These are phyloP conservation scores for Eubucco bourcierii DNA, from an alignment of 2,113 vertebrate species.

Conservation along the genomic window DNA sequence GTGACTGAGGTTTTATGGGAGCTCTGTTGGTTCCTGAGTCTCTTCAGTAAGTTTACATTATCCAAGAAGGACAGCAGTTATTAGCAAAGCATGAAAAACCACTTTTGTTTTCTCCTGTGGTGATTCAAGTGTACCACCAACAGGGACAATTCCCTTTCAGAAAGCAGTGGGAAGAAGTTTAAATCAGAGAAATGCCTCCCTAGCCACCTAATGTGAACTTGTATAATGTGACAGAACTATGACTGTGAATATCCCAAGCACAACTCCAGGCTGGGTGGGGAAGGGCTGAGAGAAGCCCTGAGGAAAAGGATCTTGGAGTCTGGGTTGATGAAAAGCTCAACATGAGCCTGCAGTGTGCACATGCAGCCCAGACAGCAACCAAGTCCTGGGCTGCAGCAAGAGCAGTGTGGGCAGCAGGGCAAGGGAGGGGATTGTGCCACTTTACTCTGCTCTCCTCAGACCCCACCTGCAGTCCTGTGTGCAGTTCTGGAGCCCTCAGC, in stretches of 20 bases:
- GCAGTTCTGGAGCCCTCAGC: no score
- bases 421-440: no score
- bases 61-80: neutral
- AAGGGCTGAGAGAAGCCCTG: no score
- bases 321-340: no score
- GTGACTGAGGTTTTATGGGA: neutral
- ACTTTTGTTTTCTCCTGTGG: neutral
- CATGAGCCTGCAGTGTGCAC: no score
- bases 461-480: no score
- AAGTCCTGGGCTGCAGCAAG: no score
- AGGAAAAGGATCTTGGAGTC: no score
- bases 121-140: neutral
- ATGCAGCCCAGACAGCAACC: no score
- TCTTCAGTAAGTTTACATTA: neutral
- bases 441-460: no score
- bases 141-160: neutral
- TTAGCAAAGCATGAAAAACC: neutral
- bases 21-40: neutral
- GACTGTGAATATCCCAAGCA: neutral
- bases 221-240: neutral
- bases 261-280: no score
- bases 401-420: no score
- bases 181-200: neutral
- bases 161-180: neutral
- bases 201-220: neutral